Base-by-base conservation (phyloP, 1,140 invertebrate species). In the Pomacea maculata region DNA sequence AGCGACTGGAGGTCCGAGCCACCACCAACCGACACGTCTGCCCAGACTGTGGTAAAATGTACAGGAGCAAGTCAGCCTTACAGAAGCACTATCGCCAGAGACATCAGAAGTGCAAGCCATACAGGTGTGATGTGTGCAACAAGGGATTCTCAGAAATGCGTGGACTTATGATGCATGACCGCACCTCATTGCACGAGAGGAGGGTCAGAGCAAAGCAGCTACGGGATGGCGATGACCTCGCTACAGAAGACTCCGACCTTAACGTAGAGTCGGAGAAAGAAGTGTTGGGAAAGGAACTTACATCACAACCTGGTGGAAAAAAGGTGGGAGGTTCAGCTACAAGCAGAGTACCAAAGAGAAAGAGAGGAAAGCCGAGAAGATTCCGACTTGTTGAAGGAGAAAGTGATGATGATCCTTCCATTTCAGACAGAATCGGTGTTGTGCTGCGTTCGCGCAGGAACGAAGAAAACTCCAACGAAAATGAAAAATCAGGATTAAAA, bases 21-120 rank as follows among this genome's bases (percentile, higher is more conserved):
- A 77, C 63, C 3, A 61, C 57, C 57, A 61, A 61, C 57, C 11
- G 57, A 61, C 57, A 61, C 94, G 45, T 71, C 55, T 89, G 89
- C 75, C 71, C 77, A 7, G 79, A 85, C 29, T 90, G 89, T 76
- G 61, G 76, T n/a, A 86, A 83, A 68, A 77, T 73, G 12, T 88
- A 82, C 52, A 68, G 78, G 19, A 83, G 76, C 19, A 75, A 45
- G 21, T 85, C 83, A 65, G 82, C 85, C 15, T 80, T 89, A 15
- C 76, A 78, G 34, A 74, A 87, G 29, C 88, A 89, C 61, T 83
- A 85, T 52, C 79, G 80, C 45, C 68, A 86, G 15, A 76, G 71
- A 15, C 87, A 88, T 72, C 77, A 71, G 7, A 80, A 80, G 57
- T 82, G 84, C 72, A 83, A 80, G 63, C 85, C 81, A 17, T 86